Conservation (phyloP, 2,113 vertebrate species). For the Odontophorus gujanensis region DNA sequence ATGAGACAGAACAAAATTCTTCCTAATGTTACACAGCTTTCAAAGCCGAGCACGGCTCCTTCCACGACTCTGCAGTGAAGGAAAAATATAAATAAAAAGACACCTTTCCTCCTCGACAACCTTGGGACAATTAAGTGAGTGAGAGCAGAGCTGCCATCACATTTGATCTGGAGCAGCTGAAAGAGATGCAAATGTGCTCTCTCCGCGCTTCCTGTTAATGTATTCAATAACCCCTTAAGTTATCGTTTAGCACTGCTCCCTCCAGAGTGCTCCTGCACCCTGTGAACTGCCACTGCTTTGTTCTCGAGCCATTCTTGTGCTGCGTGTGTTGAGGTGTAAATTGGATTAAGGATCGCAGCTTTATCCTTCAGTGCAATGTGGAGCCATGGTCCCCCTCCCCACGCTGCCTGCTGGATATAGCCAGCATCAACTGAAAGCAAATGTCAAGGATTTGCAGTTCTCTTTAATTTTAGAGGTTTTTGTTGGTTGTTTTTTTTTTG, state of each 20-base stretch:
- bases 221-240: conserved; percentile 36
- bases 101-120: neutral
- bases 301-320: neutral
- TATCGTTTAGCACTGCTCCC: neutral
- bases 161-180: conserved; percentile 35
- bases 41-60: neutral
- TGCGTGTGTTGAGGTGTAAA: conserved; percentile 4
- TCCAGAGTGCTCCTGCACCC: neutral
- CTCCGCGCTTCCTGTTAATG: conserved; percentile 15
- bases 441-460: neutral
- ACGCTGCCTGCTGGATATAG: accelerated
- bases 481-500: neutral
- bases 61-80: neutral
- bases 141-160: conserved; percentile 57
- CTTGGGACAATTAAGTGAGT: conserved; percentile 36
- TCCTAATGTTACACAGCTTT: neutral
- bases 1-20: neutral
- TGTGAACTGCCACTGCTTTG: conserved; percentile 6
- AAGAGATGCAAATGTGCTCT: conserved; percentile 54
- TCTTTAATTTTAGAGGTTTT: neutral
- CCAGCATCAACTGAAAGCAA: neutral
- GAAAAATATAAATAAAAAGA: neutral
- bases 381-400: neutral
- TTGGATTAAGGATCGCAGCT: conserved; percentile 36
- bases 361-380: neutral